Evolutionary conservation across 2,888 invertebrate species (phyloP).

Genomic region (Cephus rjabovi): DNA sequence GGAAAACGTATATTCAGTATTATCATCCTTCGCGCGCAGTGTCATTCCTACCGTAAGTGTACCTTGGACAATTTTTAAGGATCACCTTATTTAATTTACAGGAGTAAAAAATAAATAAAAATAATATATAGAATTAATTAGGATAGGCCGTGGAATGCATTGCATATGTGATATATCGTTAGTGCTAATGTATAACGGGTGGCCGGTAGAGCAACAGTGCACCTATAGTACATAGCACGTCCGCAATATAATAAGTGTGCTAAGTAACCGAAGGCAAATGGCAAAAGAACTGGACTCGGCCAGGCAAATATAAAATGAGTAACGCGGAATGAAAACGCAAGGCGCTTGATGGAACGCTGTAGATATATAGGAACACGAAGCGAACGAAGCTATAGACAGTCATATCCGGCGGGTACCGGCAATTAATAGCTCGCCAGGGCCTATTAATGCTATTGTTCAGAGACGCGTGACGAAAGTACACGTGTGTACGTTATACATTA

Average conservation of each 20-base stretch:
- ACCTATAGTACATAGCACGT: background rate
- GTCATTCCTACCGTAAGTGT: background rate
- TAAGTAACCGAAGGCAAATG: background rate
- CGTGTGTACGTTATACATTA: constrained; percentile 32
- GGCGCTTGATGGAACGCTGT: constrained; percentile 42
- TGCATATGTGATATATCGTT: constrained; percentile 1
- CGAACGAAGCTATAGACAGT: constrained; percentile 62
- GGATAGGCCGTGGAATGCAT: background rate
- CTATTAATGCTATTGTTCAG: constrained; percentile 67
- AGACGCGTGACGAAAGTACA: constrained; percentile 63
- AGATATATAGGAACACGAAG: constrained; percentile 51
- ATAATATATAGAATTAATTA: background rate
- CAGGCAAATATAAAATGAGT: background rate
- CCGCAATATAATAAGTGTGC: background rate
- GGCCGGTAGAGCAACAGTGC: background rate
- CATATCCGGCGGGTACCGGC: constrained; percentile 64
- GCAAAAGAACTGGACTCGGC: background rate
- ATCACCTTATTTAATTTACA: background rate
- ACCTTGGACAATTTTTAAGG: background rate
- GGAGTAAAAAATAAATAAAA: constrained; percentile 7
- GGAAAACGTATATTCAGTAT: background rate
- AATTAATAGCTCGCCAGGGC: constrained; percentile 65
- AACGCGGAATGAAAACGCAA: constrained; percentile 26
- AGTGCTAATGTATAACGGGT: background rate
- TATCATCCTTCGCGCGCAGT: background rate